These are phyloP conservation scores for Phenganax stokvisi DNA, from an alignment of 92 coral and sea anemone species.

Conservation along the genomic window DNA sequence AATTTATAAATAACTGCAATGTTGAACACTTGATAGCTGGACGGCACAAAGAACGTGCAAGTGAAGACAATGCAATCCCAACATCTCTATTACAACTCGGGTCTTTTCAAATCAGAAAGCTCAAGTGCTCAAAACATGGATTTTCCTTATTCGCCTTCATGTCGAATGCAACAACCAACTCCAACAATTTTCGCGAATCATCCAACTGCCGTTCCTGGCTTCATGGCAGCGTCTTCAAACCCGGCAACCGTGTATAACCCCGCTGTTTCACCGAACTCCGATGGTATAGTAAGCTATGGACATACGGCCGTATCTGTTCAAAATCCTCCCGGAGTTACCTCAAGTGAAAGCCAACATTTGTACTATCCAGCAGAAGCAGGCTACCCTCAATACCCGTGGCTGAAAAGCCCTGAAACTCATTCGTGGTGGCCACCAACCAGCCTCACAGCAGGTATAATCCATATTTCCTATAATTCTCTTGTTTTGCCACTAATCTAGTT, in stretches of 20 bases:
- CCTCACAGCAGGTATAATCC: slow-evolving; percentile 60
- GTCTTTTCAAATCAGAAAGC: slow-evolving; percentile 66
- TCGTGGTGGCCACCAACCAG: slow-evolving; percentile 67
- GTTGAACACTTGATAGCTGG: slow-evolving; percentile 45
- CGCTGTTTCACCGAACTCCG: slow-evolving; percentile 79
- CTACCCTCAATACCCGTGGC: slow-evolving; percentile 95
- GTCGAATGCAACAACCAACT: slow-evolving; percentile 98
- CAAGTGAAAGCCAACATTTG: slow-evolving; percentile 75
- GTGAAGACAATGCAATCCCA: slow-evolving; percentile 88
- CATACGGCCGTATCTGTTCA: slow-evolving; percentile 75
- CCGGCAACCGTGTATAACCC: slow-evolving; percentile 75
- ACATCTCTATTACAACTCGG: slow-evolving; percentile 75
- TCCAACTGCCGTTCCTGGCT: slow-evolving; percentile 80
- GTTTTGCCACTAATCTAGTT: slow-evolving; percentile 30
- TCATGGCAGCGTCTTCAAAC: slow-evolving; percentile 71
- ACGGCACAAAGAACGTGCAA: slow-evolving; percentile 46
- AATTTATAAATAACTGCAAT: slow-evolving; percentile 94
- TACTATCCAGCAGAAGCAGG: slow-evolving; percentile 63
- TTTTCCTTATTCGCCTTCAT: slow-evolving; percentile 76
- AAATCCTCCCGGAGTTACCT: slow-evolving; percentile 56
- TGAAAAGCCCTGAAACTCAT: slow-evolving; percentile 68
- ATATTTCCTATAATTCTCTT: slow-evolving; percentile 23
- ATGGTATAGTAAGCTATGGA: slow-evolving; percentile 64
- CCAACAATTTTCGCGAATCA: slow-evolving; percentile 53
- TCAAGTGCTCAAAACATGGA: slow-evolving; percentile 72